phyloP scores from a whole-genome alignment of 2,888 invertebrate genomes.

The Aleiodes leptofemur region DNA sequence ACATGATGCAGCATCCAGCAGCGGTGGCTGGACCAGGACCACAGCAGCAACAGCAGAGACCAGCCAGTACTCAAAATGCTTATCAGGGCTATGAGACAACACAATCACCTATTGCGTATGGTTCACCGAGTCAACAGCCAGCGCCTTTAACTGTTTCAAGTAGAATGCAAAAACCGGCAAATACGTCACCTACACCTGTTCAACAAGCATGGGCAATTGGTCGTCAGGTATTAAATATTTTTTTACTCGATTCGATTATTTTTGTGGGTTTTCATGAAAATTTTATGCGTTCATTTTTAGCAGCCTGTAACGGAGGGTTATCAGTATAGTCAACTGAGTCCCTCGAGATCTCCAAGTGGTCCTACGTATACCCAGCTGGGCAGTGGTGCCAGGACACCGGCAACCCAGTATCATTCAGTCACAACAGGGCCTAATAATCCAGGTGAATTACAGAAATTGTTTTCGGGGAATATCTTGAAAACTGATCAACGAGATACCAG shows the following conservation, averaged over 20 bases:
- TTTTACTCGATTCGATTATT: not conserved
- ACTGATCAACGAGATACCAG: too few species aligned
- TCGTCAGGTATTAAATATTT: constrained; percentile 76
- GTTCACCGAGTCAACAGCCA: constrained; percentile 80
- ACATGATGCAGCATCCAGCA: constrained; percentile 77
- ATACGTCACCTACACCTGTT: constrained; percentile 84
- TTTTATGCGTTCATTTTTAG: constrained; percentile 64
- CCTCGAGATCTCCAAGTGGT: constrained; percentile 88
- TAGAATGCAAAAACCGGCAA: constrained; percentile 82
- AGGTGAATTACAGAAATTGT: constrained; percentile 59
- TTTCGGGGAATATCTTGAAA: too few species aligned
- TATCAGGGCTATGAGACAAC: constrained; percentile 86
- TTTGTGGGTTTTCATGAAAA: not conserved
- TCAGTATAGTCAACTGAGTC: constrained; percentile 85
- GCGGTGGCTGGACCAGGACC: constrained; percentile 73
- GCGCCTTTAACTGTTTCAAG: constrained; percentile 80
- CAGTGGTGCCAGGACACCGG: constrained; percentile 79
- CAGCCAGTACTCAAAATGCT: constrained; percentile 83
- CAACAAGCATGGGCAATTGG: constrained; percentile 81
- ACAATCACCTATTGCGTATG: constrained; percentile 83
- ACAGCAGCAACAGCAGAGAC: constrained; percentile 77
- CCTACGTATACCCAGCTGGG: constrained; percentile 89
- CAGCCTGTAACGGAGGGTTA: constrained; percentile 84
- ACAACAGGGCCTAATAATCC: constrained; percentile 74
- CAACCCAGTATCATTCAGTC: constrained; percentile 76